These are phyloP conservation scores for Helogale parvula DNA, from an alignment of 2,113 vertebrate genomes.

Conservation along the genomic window DNA sequence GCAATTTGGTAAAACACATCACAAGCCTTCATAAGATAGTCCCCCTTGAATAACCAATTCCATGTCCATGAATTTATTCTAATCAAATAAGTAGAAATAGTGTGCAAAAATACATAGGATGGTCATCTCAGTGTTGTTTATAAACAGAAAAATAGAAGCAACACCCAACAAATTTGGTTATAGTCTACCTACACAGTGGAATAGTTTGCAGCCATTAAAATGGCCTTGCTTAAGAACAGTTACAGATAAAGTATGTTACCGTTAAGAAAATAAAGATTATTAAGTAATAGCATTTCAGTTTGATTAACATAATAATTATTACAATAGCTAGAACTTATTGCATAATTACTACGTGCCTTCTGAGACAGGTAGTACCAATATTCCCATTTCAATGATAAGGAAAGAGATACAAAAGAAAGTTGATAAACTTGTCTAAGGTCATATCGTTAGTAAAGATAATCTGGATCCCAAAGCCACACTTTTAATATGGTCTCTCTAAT, in stretches of 20 bases:
- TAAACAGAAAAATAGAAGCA: background rate
- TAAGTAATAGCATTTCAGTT: background rate
- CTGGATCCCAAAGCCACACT: background rate
- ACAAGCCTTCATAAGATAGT: background rate
- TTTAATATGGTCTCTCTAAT: background rate
- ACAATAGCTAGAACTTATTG: background rate
- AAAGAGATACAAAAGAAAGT: background rate
- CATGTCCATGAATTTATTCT: background rate
- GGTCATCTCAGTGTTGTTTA: background rate
- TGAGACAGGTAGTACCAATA: background rate
- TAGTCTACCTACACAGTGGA: background rate
- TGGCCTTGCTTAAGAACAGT: background rate
- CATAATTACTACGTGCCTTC: background rate
- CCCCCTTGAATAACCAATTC: background rate
- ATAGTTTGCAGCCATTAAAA: background rate
- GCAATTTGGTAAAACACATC: background rate
- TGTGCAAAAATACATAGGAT: background rate
- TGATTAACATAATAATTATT: background rate
- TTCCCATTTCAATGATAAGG: background rate
- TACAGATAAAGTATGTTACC: background rate
- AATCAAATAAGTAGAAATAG: background rate
- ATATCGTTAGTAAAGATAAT: background rate
- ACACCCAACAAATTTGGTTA: background rate
- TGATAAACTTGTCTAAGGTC: background rate
- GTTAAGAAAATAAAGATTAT: background rate